Conservation (phyloP, 1,140 invertebrate species). For the Euura saliciscinereae region DNA sequence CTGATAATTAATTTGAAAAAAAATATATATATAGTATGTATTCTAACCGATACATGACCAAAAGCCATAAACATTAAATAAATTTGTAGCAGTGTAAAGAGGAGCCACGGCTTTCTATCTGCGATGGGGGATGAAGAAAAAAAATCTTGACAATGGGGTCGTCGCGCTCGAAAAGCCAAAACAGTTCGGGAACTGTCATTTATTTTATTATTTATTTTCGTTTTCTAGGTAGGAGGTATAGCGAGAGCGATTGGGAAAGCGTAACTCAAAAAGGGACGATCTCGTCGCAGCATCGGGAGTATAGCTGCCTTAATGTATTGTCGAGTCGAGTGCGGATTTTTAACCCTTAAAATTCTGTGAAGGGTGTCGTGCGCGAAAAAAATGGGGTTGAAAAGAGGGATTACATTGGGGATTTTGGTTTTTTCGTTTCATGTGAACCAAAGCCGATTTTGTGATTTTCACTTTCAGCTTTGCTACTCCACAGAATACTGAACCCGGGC, state of each 20-base stretch:
- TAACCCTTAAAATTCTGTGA: constrained; percentile 56
- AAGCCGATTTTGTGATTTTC: constrained; percentile 60
- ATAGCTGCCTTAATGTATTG: constrained; percentile 41
- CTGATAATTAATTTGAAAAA: background rate
- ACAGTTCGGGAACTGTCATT: constrained; percentile 57
- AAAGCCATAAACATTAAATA: background rate
- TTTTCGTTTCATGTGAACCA: constrained; percentile 52
- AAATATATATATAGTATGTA: background rate
- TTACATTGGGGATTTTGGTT: constrained; percentile 62
- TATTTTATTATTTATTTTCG: constrained; percentile 59
- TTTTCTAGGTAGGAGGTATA: constrained; percentile 19
- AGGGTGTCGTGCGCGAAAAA: constrained; percentile 31
- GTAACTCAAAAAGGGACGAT: background rate
- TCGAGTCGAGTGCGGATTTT: constrained; percentile 60
- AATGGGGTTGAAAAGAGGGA: constrained; percentile 52
- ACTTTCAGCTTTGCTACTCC: constrained; percentile 2
- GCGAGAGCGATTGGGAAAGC: background rate
- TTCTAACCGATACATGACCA: background rate
- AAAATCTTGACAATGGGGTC: constrained; percentile 21
- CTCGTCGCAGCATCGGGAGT: background rate
- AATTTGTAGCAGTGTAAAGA: background rate
- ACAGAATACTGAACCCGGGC: background rate
- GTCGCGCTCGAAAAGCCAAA: constrained; percentile 52
- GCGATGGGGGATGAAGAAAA: constrained; percentile 20
- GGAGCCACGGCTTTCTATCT: background rate